A percentile compares a stretch with the other conserved stretches of the same genome.
These are phyloP conservation scores for Panorpa germanica DNA, from an alignment of 2,888 invertebrate species.

Conservation along the genomic window DNA sequence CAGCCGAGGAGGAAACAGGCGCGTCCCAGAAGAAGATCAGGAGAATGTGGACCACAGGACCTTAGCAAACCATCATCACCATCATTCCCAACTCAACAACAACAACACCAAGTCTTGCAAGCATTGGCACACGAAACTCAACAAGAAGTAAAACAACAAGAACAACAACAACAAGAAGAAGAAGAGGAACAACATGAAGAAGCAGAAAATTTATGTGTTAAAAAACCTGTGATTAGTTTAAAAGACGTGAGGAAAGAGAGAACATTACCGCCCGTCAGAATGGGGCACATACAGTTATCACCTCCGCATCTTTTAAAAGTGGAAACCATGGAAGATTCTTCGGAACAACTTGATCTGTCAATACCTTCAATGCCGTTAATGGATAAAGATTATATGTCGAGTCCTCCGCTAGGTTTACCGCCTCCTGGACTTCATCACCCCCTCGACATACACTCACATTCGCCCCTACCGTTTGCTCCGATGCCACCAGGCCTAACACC, in stretches of 20 bases:
- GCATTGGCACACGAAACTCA: slow-evolving; percentile 10
- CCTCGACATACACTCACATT: slow-evolving; percentile 27
- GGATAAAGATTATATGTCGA: slow-evolving; percentile 21
- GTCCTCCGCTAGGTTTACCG: slow-evolving; percentile 25
- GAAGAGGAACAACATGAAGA: slow-evolving; percentile 1
- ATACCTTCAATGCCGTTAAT: slow-evolving; percentile 16
- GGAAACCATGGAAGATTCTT: slow-evolving; percentile 16
- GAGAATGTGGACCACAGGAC: slow-evolving; percentile 48
- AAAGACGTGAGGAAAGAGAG: slow-evolving; percentile 15
- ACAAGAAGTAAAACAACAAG: slow-evolving; percentile 12
- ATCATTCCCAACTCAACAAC: slow-evolving; percentile 12
- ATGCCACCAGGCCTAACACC: slow-evolving; percentile 63
- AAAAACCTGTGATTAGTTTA: slow-evolving; percentile 7
- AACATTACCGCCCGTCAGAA: slow-evolving; percentile 22
- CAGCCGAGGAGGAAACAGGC: slow-evolving; percentile 73
- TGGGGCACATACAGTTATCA: slow-evolving; percentile 20
- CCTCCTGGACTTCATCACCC: slow-evolving; percentile 13
- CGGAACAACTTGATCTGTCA: slow-evolving; percentile 24
- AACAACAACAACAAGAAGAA: slow-evolving; percentile 11
- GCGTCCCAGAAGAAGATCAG: slow-evolving; percentile 64
- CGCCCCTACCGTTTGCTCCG: slow-evolving; percentile 50
- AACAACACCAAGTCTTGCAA: slow-evolving; percentile 10
- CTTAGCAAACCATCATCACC: slow-evolving; percentile 22
- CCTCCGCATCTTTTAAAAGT: slow-evolving; percentile 23
- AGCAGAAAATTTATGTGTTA: slow-evolving; percentile 6